These are phyloP conservation scores for Crotalus helleri DNA, from an alignment of 2,113 vertebrate species.

Conservation along the genomic window DNA sequence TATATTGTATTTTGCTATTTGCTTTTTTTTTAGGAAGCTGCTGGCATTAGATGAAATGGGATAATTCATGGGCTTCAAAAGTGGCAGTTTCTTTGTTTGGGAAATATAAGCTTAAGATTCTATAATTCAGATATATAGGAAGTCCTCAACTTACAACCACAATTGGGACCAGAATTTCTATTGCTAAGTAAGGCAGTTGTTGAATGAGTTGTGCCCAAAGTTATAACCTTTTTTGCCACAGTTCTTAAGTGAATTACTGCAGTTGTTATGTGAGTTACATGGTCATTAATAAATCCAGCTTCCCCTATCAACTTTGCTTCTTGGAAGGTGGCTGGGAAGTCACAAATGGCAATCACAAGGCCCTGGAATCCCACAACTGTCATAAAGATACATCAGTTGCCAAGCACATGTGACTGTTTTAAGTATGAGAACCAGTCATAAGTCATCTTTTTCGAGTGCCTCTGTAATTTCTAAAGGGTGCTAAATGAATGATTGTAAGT, in stretches of 20 bases:
- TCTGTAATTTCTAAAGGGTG: neutral
- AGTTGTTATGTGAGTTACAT: neutral
- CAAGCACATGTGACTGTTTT: neutral
- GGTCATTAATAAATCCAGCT: neutral
- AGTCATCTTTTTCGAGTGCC: neutral
- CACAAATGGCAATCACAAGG: neutral
- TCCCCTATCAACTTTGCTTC: neutral
- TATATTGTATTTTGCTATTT: neutral
- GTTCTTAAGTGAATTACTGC: neutral
- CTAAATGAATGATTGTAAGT: neutral
- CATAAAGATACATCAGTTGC: neutral
- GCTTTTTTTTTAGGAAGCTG: neutral
- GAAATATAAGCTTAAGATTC: neutral
- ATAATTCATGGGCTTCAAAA: neutral
- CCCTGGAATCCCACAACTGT: neutral
- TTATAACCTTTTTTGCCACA: neutral
- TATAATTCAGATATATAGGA: neutral
- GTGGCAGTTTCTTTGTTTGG: neutral
- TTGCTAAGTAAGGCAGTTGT: neutral
- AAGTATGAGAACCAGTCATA: neutral
- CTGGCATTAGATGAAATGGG: neutral
- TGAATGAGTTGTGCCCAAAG: neutral
- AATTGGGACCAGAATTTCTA: neutral
- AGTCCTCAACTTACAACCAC: neutral
- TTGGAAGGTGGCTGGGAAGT: neutral